A percentile compares a stretch with the other conserved stretches of the same genome.
These are phyloP conservation scores for Micromussa lordhowensis DNA, from an alignment of 92 coral and sea anemone species.

Conservation along the genomic window DNA sequence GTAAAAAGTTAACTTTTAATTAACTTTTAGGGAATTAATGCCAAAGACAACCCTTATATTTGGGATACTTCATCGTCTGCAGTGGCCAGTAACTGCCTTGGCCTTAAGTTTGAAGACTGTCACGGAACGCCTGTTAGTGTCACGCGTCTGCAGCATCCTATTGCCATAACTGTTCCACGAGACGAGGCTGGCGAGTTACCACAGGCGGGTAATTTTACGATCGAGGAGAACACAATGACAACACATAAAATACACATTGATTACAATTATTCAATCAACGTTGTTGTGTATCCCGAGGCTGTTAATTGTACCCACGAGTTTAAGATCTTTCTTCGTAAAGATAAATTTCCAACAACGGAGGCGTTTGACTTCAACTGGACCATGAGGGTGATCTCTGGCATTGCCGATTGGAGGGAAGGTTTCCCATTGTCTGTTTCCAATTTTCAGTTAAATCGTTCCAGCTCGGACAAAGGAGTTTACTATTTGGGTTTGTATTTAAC, in stretches of 20 bases:
- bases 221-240: slow-evolving; percentile 42
- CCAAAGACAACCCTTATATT: slow-evolving; percentile 60
- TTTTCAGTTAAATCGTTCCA: slow-evolving; percentile 50
- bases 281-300: slow-evolving; percentile 54
- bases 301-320: slow-evolving; percentile 72
- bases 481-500: slow-evolving; percentile 15
- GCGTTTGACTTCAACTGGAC: slow-evolving; percentile 75
- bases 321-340: slow-evolving; percentile 55
- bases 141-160: slow-evolving; percentile 50
- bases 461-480: background rate
- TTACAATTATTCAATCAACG: slow-evolving; percentile 77
- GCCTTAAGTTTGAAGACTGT: slow-evolving; percentile 65
- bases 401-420: slow-evolving; percentile 36
- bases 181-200: slow-evolving; percentile 28
- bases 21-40: slow-evolving; percentile 14
- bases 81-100: slow-evolving; percentile 72
- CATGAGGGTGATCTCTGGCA: slow-evolving; percentile 23
- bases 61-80: slow-evolving; percentile 69
- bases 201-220: slow-evolving; percentile 27
- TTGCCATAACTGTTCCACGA: slow-evolving; percentile 71
- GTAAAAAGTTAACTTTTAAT: no score
- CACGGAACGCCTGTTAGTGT: slow-evolving; percentile 66
- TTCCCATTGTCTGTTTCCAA: slow-evolving; percentile 79
- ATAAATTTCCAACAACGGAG: slow-evolving; percentile 57
- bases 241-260: slow-evolving; percentile 63